These are phyloP conservation scores for Myrmecophaga tridactyla DNA, from an alignment of 2,113 vertebrate species.

Conservation along the genomic window DNA sequence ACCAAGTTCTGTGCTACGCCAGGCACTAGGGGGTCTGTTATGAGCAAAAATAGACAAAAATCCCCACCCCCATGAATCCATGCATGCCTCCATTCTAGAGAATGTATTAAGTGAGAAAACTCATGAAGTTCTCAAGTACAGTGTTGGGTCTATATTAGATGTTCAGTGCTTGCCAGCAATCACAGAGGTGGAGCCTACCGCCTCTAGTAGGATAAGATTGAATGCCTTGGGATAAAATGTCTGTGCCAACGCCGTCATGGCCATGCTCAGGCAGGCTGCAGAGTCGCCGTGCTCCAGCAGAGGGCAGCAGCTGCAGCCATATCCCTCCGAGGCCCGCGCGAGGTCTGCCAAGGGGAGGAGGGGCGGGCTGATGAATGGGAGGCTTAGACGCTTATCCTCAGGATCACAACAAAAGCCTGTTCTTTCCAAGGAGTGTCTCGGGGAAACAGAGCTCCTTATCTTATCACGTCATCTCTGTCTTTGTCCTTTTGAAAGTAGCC, in stretches of 20 bases:
- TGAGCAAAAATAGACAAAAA: background rate
- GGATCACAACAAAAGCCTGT: conserved; percentile 66
- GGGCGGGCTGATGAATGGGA: background rate
- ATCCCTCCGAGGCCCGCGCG: accelerated
- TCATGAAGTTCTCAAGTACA: background rate
- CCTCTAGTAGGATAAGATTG: background rate
- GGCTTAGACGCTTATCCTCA: conserved; percentile 46
- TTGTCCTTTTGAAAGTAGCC: conserved; percentile 62
- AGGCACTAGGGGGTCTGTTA: background rate
- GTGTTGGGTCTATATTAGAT: background rate
- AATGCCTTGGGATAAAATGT: background rate
- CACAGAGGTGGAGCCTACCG: background rate
- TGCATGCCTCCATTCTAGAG: background rate
- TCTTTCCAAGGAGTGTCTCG: conserved; percentile 31
- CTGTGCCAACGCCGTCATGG: accelerated
- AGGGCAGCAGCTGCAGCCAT: conserved; percentile 61
- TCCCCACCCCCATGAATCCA: accelerated
- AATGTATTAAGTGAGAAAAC: background rate
- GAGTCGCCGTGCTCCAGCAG: background rate
- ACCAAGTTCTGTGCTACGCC: background rate
- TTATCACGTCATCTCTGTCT: conserved; percentile 60
- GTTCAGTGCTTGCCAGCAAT: background rate
- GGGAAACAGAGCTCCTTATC: conserved; percentile 63
- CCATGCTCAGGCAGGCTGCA: background rate
- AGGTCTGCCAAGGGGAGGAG: accelerated